Percentiles rank a stretch among this genome's conserved stretches.
These are phyloP conservation scores for Glomeris maerens DNA, from an alignment of 1,140 invertebrate species.

Conservation along the genomic window DNA sequence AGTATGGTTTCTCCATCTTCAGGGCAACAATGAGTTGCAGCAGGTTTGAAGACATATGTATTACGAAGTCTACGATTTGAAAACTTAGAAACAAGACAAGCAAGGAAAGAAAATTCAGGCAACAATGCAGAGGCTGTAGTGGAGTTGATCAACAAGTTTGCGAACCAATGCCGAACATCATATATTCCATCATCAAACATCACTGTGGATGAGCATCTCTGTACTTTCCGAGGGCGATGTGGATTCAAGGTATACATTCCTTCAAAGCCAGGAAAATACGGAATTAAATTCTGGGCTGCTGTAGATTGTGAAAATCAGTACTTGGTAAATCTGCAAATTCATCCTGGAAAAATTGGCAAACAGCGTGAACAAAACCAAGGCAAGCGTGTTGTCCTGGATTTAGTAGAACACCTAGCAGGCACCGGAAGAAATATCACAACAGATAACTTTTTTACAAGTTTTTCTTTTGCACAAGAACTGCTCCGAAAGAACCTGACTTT, in stretches of 20 bases:
- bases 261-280: conserved; percentile 19
- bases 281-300: conserved; percentile 18
- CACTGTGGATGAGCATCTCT: conserved; percentile 17
- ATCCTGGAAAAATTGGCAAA: not conserved
- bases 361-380: conserved; percentile 9
- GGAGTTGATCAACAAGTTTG: too few species aligned
- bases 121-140: too few species aligned
- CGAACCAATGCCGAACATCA: too few species aligned
- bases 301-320: too few species aligned
- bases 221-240: conserved; percentile 18
- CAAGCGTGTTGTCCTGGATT: conserved; percentile 9
- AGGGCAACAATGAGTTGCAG: too few species aligned
- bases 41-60: too few species aligned
- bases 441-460: conserved; percentile 16
- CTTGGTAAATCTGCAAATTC: too few species aligned
- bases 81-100: too few species aligned
- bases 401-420: not conserved
- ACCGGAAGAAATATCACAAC: conserved; percentile 11
- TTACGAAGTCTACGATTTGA: too few species aligned
- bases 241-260: conserved; percentile 18
- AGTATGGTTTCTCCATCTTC: too few species aligned
- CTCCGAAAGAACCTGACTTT: conserved; percentile 12
- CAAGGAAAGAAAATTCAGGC: too few species aligned
- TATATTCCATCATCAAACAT: not conserved
- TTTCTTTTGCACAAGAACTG: conserved; percentile 11